A percentile compares a stretch with the other conserved stretches of the same genome.
phyloP scores from a whole-genome alignment of 2,888 invertebrate genomes.

The Conomelus anceps region DNA sequence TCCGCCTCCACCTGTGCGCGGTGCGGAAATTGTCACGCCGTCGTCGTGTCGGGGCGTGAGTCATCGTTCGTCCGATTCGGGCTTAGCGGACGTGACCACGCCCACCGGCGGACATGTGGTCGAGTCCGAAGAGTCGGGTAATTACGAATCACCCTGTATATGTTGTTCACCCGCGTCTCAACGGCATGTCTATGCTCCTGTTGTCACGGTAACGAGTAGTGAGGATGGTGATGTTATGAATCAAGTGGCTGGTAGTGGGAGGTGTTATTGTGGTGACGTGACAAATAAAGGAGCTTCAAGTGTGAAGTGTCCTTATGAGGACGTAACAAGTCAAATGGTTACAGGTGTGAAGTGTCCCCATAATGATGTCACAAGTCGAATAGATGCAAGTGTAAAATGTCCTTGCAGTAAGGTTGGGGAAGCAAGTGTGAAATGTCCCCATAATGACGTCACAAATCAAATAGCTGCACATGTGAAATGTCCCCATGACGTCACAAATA shows the following conservation, averaged over 20 bases:
- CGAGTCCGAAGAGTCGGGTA: conserved; percentile 43
- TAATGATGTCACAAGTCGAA: not conserved
- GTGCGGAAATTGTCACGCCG: conserved; percentile 15
- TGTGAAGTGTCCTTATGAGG: not conserved
- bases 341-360: not conserved
- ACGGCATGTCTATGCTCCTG: conserved; percentile 86
- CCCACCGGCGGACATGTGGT: conserved; percentile 46
- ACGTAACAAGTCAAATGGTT: not conserved
- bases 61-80: conserved; percentile 53
- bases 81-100: conserved; percentile 75
- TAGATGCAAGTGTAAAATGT: not conserved
- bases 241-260: too few relatives aligned
- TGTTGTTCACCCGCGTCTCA: conserved; percentile 66
- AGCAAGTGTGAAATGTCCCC: not conserved
- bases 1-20: conserved; percentile 45
- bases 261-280: not conserved
- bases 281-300: too few relatives aligned
- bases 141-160: conserved; percentile 62
- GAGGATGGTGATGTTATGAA: too few relatives aligned
- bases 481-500: not conserved
- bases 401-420: too few relatives aligned
- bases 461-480: not conserved
- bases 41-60: not conserved
- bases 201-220: conserved; percentile 78
- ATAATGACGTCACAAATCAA: not conserved